These are phyloP conservation scores for Brachionus angularis DNA, from an alignment of 1,140 invertebrate genomes.

Conservation along the genomic window DNA sequence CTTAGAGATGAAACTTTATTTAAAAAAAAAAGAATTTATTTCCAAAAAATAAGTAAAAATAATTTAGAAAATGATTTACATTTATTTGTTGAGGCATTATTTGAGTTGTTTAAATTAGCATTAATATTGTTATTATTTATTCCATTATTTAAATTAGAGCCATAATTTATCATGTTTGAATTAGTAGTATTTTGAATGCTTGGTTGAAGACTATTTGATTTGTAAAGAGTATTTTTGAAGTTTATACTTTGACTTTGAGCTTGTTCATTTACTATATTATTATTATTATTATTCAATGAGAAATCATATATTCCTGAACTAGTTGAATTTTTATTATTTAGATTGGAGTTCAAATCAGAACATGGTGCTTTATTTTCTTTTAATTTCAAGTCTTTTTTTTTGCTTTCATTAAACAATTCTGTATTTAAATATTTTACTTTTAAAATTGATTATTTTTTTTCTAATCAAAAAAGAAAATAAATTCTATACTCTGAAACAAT, in stretches of 20 bases:
- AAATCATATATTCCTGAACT: not conserved
- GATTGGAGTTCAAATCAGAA: not conserved
- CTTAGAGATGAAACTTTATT: slow-evolving; percentile 29
- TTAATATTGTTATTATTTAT: not conserved
- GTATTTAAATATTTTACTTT: not conserved
- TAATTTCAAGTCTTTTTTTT: not conserved
- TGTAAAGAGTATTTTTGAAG: not conserved
- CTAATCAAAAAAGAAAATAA: not conserved
- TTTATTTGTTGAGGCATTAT: slow-evolving; percentile 12
- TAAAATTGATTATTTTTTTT: not conserved
- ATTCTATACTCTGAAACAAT: not conserved
- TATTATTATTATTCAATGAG: too few relatives aligned
- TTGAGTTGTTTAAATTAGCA: too few relatives aligned
- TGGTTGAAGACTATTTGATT: slow-evolving; percentile 1
- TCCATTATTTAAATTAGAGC: too few relatives aligned
- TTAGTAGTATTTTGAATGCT: not conserved
- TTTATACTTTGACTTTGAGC: not conserved
- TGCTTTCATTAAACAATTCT: not conserved
- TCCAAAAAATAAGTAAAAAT: too few relatives aligned
- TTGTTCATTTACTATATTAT: not conserved
- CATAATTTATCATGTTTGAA: too few relatives aligned
- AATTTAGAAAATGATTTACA: too few relatives aligned
- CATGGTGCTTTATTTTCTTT: slow-evolving; percentile 18
- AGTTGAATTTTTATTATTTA: not conserved
- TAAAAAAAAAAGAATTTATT: too few relatives aligned